Conservation (phyloP, 1,140 invertebrate genomes). For the Belonocnema kinseyi region DNA sequence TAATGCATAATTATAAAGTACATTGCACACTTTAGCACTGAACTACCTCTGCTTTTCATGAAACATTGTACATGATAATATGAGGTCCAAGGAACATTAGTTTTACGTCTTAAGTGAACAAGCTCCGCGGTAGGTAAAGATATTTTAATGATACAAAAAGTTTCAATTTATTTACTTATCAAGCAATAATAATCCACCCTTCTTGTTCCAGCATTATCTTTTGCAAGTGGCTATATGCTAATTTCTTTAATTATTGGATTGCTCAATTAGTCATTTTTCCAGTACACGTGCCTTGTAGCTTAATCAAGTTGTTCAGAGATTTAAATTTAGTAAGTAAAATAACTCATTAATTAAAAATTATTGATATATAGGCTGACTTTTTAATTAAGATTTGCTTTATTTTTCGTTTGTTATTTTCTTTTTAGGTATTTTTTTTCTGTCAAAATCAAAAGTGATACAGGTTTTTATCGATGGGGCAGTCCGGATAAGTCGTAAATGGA, state of each 20-base stretch:
- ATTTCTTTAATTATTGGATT: neutral
- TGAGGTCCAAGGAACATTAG: neutral
- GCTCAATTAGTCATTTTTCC: conserved; percentile 16
- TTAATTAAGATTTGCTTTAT: too few relatives aligned
- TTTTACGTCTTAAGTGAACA: conserved; percentile 14
- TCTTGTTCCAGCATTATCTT: conserved; percentile 8
- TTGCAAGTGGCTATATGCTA: neutral
- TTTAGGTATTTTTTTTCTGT: neutral
- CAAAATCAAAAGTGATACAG: conserved; percentile 7
- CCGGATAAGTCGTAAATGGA: conserved; percentile 24
- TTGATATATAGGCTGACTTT: too few relatives aligned
- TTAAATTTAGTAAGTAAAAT: neutral
- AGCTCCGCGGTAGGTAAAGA: conserved; percentile 9
- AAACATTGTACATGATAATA: conserved; percentile 22
- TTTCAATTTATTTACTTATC: conserved; percentile 6
- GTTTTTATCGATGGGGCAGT: conserved; percentile 18
- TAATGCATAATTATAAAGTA: neutral
- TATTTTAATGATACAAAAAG: conserved; percentile 25
- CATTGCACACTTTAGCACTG: neutral
- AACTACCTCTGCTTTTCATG: neutral
- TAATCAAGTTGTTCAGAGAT: conserved; percentile 17
- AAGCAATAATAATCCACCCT: conserved; percentile 23
- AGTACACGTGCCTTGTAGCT: neutral
- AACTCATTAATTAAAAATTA: neutral
- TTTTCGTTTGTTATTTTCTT: neutral